Evolutionary conservation across 2,113 vertebrate species (phyloP).

Genomic region (Passer montanus): DNA sequence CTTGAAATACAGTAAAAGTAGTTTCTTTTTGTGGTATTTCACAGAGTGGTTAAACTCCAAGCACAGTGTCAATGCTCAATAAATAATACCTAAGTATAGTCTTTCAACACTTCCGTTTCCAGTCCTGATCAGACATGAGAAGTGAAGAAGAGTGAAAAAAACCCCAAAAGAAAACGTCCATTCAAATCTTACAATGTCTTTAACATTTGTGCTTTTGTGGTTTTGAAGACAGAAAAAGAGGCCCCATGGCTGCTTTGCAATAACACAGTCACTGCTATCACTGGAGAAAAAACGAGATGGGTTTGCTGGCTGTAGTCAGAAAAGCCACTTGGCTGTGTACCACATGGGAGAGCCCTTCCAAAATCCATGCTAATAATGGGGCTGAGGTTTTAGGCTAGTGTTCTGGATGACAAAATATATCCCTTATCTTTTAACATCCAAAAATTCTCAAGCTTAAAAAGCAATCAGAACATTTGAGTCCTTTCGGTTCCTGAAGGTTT

Average conservation of each 20-base stretch:
- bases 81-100: constrained; percentile 30
- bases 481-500: not conserved
- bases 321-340: not conserved
- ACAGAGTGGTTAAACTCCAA: not conserved
- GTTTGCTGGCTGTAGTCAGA: not conserved
- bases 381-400: not conserved
- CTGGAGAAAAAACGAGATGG: not conserved
- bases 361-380: not conserved
- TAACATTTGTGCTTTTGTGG: not conserved
- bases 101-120: constrained; percentile 29
- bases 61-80: constrained; percentile 7
- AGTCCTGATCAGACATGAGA: not conserved
- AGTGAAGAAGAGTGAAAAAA: constrained; percentile 5
- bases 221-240: constrained; percentile 1
- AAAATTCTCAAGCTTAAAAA: not conserved
- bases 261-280: not conserved
- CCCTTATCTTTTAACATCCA: not conserved
- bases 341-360: not conserved
- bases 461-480: not conserved
- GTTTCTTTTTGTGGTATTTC: constrained; percentile 35
- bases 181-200: constrained; percentile 1
- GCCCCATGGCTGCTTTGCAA: not conserved
- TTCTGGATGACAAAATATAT: not conserved
- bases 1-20: constrained; percentile 10
- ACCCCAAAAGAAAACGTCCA: not conserved